Percentiles rank a stretch among this genome's conserved stretches.
Conservation (phyloP, 2,113 vertebrate genomes). For the Oophaga pumilio region DNA sequence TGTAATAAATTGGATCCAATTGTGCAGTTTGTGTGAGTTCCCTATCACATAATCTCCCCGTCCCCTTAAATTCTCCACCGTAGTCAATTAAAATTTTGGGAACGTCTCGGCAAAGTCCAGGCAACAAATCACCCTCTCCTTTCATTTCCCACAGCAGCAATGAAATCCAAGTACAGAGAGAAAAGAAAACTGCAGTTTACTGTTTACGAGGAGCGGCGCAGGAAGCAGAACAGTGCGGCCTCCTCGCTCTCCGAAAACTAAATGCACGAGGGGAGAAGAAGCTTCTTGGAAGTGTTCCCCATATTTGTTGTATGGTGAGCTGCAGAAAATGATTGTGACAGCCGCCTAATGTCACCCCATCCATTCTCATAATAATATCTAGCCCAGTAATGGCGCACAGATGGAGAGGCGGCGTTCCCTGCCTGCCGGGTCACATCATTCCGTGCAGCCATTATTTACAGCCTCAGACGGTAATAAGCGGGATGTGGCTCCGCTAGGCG, state of each 20-base stretch:
- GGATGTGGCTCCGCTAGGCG: conserved; percentile 28
- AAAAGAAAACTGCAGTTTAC: conserved; percentile 11
- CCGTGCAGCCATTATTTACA: conserved; percentile 54
- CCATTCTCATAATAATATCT: conserved; percentile 59
- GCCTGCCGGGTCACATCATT: conserved; percentile 52
- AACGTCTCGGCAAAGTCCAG: conserved; percentile 4
- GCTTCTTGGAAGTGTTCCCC: conserved; percentile 45
- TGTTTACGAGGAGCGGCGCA: not conserved
- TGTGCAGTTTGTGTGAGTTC: not conserved
- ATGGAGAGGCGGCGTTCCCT: conserved; percentile 56
- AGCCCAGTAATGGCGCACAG: conserved; percentile 52
- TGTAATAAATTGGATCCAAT: not conserved
- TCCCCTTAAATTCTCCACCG: not conserved
- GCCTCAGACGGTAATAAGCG: conserved; percentile 34
- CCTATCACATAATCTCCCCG: not conserved
- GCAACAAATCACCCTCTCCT: conserved; percentile 10
- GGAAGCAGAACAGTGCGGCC: conserved; percentile 13
- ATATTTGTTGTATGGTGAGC: conserved; percentile 36
- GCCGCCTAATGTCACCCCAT: conserved; percentile 49
- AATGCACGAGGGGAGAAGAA: conserved; percentile 35
- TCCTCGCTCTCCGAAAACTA: conserved; percentile 32
- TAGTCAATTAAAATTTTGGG: conserved; percentile 7
- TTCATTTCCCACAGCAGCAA: conserved; percentile 18
- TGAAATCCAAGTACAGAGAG: conserved; percentile 12
- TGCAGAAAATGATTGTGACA: conserved; percentile 43